A percentile compares a stretch with the other conserved stretches of the same genome.
Evolutionary conservation across 2,888 invertebrate genomes (phyloP).

Genomic region (Colostygia pectinataria): DNA sequence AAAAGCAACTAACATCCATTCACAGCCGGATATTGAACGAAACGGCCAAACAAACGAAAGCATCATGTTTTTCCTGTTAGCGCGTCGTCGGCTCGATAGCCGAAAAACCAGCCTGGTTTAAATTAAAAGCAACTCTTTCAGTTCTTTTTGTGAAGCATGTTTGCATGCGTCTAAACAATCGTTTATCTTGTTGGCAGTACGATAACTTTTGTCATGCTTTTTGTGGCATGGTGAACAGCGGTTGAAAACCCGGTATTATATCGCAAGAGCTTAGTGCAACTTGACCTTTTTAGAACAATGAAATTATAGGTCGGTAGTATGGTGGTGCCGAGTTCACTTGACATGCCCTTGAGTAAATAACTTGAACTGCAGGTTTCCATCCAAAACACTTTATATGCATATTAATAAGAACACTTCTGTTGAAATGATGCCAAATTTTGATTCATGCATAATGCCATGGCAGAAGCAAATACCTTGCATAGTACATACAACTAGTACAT

Average conservation of each 20-base stretch:
- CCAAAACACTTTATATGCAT: no score
- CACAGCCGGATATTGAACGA: conserved; percentile 26
- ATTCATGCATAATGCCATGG: no score
- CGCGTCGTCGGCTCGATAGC: conserved; percentile 30
- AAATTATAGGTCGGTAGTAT: conserved; percentile 31
- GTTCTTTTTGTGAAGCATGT: conserved; percentile 23
- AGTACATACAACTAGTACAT: no score
- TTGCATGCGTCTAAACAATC: conserved; percentile 28
- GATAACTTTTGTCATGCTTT: conserved; percentile 14
- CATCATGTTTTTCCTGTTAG: conserved; percentile 30
- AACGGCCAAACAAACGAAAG: conserved; percentile 29
- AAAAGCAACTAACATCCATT: conserved; percentile 6
- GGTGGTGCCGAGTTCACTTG: conserved; percentile 19
- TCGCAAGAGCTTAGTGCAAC: conserved; percentile 35
- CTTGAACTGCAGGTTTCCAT: background rate
- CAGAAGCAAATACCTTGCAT: no score
- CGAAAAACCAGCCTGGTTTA: conserved; percentile 30
- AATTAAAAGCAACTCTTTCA: conserved; percentile 31
- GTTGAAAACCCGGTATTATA: conserved; percentile 20
- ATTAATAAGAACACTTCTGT: no score
- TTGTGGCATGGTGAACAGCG: conserved; percentile 9
- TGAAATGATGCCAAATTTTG: no score
- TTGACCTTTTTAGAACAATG: conserved; percentile 48
- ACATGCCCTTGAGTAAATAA: conserved; percentile 14
- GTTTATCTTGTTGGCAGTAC: conserved; percentile 30